phyloP scores from a whole-genome alignment of 2,797 vertebrate species.

The Oophaga sylvatica region DNA sequence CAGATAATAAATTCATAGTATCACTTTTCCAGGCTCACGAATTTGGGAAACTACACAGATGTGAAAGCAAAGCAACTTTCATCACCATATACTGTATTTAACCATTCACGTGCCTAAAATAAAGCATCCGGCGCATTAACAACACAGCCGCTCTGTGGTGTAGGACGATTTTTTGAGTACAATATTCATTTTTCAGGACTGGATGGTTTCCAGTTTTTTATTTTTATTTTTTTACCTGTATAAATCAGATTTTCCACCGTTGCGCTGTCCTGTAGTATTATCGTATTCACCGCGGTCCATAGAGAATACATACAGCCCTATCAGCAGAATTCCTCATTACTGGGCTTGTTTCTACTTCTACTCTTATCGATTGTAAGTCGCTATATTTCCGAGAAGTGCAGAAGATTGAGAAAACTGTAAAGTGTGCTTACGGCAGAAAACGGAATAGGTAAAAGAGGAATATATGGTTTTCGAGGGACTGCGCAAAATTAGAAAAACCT shows the following conservation, averaged over 20 bases:
- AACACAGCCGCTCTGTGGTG: no score
- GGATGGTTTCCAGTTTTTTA: not conserved
- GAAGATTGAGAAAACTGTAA: no score
- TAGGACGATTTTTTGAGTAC: no score
- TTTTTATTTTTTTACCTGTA: not conserved
- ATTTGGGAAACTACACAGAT: slow-evolving; percentile 2
- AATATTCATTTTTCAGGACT: not conserved
- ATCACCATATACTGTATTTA: no score
- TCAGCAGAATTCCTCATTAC: not conserved
- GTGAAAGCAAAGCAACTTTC: not conserved
- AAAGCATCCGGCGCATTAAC: not conserved
- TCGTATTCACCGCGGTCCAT: not conserved
- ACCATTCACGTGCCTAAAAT: not conserved
- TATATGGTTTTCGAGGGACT: no score
- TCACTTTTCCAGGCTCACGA: not conserved
- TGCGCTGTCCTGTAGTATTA: not conserved
- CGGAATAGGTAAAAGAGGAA: no score
- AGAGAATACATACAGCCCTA: not conserved
- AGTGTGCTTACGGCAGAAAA: no score
- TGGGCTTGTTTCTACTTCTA: not conserved
- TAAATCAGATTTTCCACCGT: not conserved
- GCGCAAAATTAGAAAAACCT: no score
- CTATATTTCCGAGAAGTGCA: not conserved
- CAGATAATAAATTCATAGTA: slow-evolving; percentile 29
- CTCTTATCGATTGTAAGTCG: not conserved